A percentile compares a stretch with the other conserved stretches of the same genome.
phyloP scores from a whole-genome alignment of 2,113 vertebrate genomes.

The Equus quagga region DNA sequence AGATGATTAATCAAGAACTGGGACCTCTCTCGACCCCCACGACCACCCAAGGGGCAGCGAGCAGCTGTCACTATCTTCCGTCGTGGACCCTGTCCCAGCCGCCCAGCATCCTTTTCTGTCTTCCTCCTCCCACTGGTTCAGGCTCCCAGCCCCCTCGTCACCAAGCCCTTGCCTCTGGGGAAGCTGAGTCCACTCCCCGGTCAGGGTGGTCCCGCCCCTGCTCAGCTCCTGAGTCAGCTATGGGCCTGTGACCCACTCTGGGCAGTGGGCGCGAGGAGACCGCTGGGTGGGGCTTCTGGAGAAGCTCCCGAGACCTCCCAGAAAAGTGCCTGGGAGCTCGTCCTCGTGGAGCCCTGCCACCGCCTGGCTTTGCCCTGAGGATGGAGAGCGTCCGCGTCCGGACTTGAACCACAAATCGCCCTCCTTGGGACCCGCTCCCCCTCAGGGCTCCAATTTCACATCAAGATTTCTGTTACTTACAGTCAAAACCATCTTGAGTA shows the following conservation, averaged over 20 bases:
- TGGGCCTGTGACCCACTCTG: not conserved
- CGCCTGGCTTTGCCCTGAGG: not conserved
- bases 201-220: not conserved
- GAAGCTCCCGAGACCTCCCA: not conserved
- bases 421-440: not conserved
- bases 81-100: not conserved
- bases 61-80: not conserved
- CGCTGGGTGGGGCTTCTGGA: not conserved
- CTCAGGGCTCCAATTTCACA: not conserved
- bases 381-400: fast-evolving
- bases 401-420: not conserved
- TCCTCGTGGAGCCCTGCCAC: fast-evolving
- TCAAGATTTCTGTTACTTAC: not conserved
- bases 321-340: not conserved
- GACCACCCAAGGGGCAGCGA: no score
- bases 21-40: not conserved
- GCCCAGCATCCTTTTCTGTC: no score
- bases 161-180: not conserved
- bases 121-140: not conserved
- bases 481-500: not conserved
- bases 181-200: no score
- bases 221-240: not conserved
- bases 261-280: not conserved
- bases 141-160: not conserved
- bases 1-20: not conserved